Evolutionary conservation across 2,113 vertebrate species (phyloP).

Genomic region (Pantherophis guttatus): DNA sequence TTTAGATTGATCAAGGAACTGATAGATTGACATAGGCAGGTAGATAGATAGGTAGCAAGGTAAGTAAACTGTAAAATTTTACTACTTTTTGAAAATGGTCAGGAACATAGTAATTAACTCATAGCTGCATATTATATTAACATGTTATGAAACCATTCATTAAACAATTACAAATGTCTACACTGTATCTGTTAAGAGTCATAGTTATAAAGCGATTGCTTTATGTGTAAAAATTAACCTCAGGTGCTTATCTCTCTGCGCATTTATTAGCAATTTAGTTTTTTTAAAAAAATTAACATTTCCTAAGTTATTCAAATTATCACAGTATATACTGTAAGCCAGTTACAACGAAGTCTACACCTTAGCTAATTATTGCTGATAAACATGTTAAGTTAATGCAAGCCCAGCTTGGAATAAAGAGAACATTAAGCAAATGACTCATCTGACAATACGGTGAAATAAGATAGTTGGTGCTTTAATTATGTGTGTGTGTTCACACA

Average conservation of each 20-base stretch:
- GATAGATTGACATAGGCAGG: background rate
- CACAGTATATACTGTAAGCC: background rate
- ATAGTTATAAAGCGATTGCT: constrained; percentile 19
- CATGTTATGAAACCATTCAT: constrained; percentile 25
- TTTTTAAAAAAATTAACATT: background rate
- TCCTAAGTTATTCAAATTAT: constrained; percentile 26
- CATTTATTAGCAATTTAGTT: constrained; percentile 43
- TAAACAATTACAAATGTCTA: constrained; percentile 45
- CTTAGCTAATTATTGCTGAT: constrained; percentile 45
- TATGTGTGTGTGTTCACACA: background rate
- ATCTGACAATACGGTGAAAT: constrained; percentile 7
- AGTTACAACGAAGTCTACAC: constrained; percentile 18
- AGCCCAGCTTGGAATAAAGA: constrained; percentile 22
- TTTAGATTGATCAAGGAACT: background rate
- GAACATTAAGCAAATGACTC: constrained; percentile 39
- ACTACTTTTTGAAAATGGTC: background rate
- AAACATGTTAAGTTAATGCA: background rate
- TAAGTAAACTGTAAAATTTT: background rate
- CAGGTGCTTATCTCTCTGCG: background rate
- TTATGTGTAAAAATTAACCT: constrained; percentile 6
- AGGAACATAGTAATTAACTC: background rate
- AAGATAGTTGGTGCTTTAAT: background rate
- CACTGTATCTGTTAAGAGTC: constrained; percentile 10
- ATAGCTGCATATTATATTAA: background rate
- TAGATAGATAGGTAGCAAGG: background rate